Conservation (phyloP, 2,888 invertebrate genomes). For the Herminia tarsipennalis region DNA sequence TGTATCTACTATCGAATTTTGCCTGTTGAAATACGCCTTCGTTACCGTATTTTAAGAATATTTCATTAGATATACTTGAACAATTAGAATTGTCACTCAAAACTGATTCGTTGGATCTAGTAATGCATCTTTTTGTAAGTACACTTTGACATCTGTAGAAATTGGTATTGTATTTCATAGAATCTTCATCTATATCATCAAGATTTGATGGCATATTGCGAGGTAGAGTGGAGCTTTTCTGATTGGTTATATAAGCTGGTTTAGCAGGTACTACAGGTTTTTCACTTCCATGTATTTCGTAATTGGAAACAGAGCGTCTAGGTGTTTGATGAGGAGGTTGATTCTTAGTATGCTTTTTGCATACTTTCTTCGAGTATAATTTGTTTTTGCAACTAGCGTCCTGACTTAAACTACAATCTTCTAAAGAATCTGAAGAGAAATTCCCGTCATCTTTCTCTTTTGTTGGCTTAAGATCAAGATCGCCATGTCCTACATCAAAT, state of each 20-base stretch:
- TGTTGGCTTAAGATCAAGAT: constrained; percentile 73
- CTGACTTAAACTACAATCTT: constrained; percentile 88
- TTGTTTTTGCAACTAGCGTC: constrained; percentile 82
- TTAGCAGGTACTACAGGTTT: constrained; percentile 74
- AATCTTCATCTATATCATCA: constrained; percentile 84
- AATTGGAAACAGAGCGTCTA: constrained; percentile 90
- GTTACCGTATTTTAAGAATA: constrained; percentile 80
- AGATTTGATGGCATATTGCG: constrained; percentile 82
- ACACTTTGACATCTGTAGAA: constrained; percentile 82
- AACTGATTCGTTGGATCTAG: constrained; percentile 85
- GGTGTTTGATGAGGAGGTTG: no score
- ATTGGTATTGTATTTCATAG: constrained; percentile 65
- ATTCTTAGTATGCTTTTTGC: constrained; percentile 82
- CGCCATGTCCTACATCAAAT: constrained; percentile 60
- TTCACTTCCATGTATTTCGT: constrained; percentile 88
- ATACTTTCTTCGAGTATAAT: constrained; percentile 80
- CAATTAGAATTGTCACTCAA: constrained; percentile 81
- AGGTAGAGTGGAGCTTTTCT: constrained; percentile 80
- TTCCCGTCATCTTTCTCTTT: constrained; percentile 87
- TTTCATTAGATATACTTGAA: constrained; percentile 82
- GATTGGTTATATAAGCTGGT: constrained; percentile 64
- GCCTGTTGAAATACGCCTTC: constrained; percentile 82
- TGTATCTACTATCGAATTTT: constrained; percentile 74
- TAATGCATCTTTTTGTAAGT: constrained; percentile 84
- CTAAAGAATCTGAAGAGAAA: constrained; percentile 92